Evolutionary conservation across 2,113 vertebrate genomes (phyloP).

Genomic region (Barnardius zonarius): DNA sequence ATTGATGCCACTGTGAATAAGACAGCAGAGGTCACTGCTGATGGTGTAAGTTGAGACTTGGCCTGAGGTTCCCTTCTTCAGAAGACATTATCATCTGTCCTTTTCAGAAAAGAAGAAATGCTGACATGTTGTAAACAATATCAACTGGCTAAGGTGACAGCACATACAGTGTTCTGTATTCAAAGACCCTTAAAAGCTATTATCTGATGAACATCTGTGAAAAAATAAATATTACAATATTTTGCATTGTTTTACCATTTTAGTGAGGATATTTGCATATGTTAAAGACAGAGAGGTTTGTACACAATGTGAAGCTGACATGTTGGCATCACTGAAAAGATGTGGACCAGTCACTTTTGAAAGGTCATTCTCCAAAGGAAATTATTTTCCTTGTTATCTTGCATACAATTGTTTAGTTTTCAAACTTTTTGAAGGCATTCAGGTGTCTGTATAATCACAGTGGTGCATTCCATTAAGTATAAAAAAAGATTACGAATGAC

Average conservation of each 20-base stretch:
- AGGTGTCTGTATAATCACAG: conserved; percentile 55
- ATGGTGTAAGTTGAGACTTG: background rate
- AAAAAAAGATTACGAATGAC: conserved; percentile 63
- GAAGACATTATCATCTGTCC: conserved; percentile 18
- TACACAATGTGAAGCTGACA: conserved; percentile 56
- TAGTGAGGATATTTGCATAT: conserved; percentile 36
- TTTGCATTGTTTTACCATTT: background rate
- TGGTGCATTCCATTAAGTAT: conserved; percentile 52
- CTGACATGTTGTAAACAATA: conserved; percentile 58
- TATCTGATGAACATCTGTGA: conserved; percentile 61
- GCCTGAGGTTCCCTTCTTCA: background rate
- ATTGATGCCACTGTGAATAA: background rate
- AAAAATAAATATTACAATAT: conserved; percentile 16
- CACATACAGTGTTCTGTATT: background rate
- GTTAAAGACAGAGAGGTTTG: conserved; percentile 30
- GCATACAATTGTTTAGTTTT: conserved; percentile 59
- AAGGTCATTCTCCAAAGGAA: conserved; percentile 63
- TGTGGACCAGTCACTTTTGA: conserved; percentile 58
- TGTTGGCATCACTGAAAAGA: conserved; percentile 47
- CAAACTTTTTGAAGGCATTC: conserved; percentile 62
- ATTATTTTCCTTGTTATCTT: conserved; percentile 62
- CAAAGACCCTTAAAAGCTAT: conserved; percentile 12
- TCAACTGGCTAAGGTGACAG: conserved; percentile 22
- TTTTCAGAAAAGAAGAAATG: conserved; percentile 34
- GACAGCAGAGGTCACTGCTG: background rate